A percentile compares a stretch with the other conserved stretches of the same genome.
Conservation (phyloP, 2,113 vertebrate species). For the Rhineura floridana region DNA sequence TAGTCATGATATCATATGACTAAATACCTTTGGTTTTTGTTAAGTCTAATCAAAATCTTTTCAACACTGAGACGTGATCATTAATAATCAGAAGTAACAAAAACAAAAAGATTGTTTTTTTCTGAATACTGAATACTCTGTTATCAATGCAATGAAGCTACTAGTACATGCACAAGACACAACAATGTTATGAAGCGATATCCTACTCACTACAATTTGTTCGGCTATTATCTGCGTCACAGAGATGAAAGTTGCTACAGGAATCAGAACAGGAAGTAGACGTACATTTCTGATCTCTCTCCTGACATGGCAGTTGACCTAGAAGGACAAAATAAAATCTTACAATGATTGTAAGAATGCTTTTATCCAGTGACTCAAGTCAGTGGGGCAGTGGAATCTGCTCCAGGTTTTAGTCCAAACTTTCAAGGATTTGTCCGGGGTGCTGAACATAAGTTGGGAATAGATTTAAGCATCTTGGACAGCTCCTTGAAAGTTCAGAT, state of each 20-base stretch:
- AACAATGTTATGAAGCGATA: slow-evolving; percentile 1
- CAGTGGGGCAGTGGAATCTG: too few species aligned
- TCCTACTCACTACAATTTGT: slow-evolving; percentile 88
- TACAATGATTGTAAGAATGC: slow-evolving; percentile 27
- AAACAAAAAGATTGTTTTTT: slow-evolving; percentile 22
- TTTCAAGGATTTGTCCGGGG: too few species aligned
- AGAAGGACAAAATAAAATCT: slow-evolving; percentile 39
- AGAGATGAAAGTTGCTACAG: slow-evolving; percentile 72
- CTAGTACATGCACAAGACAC: not conserved
- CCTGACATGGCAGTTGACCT: slow-evolving; percentile 82
- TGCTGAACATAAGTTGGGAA: too few species aligned
- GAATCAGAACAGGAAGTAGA: slow-evolving; percentile 77
- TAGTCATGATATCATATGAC: slow-evolving; percentile 26
- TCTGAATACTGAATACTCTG: slow-evolving; percentile 20
- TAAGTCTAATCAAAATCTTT: slow-evolving; percentile 56
- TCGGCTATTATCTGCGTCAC: slow-evolving; percentile 73
- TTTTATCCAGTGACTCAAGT: too few species aligned
- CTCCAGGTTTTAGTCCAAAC: too few species aligned
- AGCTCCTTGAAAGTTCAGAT: too few species aligned
- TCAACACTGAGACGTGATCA: slow-evolving; percentile 30
- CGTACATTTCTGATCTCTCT: slow-evolving; percentile 81
- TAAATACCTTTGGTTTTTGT: slow-evolving; percentile 46
- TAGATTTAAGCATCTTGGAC: too few species aligned
- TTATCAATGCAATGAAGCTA: not conserved
- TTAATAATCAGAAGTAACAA: slow-evolving; percentile 13